Base-by-base conservation (phyloP, 2,797 vertebrate species). In the Onychomys torridus region DNA sequence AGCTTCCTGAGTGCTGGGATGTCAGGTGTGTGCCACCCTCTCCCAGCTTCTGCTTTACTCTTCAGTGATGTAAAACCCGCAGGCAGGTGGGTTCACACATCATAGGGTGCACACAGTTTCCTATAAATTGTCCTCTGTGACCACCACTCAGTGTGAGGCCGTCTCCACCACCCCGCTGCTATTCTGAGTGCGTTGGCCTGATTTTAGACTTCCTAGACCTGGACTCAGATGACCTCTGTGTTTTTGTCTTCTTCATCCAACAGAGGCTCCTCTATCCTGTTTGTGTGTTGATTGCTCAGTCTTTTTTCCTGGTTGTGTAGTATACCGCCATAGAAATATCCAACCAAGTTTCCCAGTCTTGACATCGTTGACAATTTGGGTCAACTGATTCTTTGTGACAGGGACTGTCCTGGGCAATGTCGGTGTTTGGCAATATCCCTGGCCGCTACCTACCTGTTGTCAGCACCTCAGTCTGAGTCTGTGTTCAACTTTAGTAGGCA, bases 181-280 rank as follows among this genome's bases (percentile, higher is more conserved):
- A 0, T 34, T 13, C 21, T 59, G 78, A 37, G 21, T 7, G 8
- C 43, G 55, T n/a, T 63, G 4, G 49, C 6, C 75, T 61, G 57
- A 13, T 14, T n/a, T 89, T 85, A 40, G 84, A 9, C 73, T 79
- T 55, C 29, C 2, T 14, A 0, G 2, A 16, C 32, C 21, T 29
- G 71, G 13, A 23, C 10, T 21, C 14, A 16, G 3, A 21, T 0
- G 0, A 34, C 37, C 14, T 88, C 7, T 75, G 43, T 21, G 63
- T 37, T 25, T 69, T 49, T 87, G 52, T 29, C 43, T 79, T 77
- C 55, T 7, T 40, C n/a, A 9, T 34, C 40, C 59, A n/a, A 0
- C 1, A 0, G 27, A 1, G 21, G 10, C 34, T 16, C 4, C 0
- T 32, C 81, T 52, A 0, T 1, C 19, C 49, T 6, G 10, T 29